phyloP scores from a whole-genome alignment of 2,888 invertebrate species.

The Salpingus planirostris region DNA sequence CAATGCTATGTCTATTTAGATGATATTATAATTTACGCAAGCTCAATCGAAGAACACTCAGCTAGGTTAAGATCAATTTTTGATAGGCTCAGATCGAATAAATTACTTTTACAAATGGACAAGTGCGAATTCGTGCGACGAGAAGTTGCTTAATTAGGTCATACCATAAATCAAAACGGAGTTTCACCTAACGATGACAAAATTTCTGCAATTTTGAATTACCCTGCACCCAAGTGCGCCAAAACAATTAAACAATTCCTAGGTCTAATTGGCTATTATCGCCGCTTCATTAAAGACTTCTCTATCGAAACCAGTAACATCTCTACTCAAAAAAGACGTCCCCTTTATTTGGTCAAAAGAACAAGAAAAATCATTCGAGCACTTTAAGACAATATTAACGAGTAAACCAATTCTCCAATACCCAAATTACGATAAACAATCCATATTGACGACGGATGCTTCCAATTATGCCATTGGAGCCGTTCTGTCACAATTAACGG shows the following conservation, averaged over 20 bases:
- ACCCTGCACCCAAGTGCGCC: slow-evolving; percentile 14
- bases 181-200: slow-evolving; percentile 22
- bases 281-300: slow-evolving; percentile 27
- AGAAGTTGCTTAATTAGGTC: slow-evolving; percentile 24
- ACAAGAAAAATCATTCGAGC: slow-evolving; percentile 1
- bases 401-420: slow-evolving; percentile 4
- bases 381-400: neutral
- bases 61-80: slow-evolving; percentile 18
- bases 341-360: slow-evolving; percentile 1
- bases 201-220: slow-evolving; percentile 16
- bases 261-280: slow-evolving; percentile 29
- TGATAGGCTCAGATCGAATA: slow-evolving; percentile 16
- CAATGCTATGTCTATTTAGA: slow-evolving; percentile 26
- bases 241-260: slow-evolving; percentile 23
- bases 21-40: slow-evolving; percentile 22
- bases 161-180: slow-evolving; percentile 20
- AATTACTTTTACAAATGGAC: slow-evolving; percentile 23
- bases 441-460: slow-evolving; percentile 14
- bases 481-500: slow-evolving; percentile 9
- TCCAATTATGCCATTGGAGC: slow-evolving; percentile 12
- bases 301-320: slow-evolving; percentile 23
- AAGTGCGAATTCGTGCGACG: slow-evolving; percentile 26
- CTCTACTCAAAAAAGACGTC: slow-evolving; percentile 16
- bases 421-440: slow-evolving; percentile 14
- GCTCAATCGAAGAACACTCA: slow-evolving; percentile 15